A percentile compares a stretch with the other conserved stretches of the same genome.
Conservation (phyloP, 2,113 vertebrate species). For the Globicephala melas region DNA sequence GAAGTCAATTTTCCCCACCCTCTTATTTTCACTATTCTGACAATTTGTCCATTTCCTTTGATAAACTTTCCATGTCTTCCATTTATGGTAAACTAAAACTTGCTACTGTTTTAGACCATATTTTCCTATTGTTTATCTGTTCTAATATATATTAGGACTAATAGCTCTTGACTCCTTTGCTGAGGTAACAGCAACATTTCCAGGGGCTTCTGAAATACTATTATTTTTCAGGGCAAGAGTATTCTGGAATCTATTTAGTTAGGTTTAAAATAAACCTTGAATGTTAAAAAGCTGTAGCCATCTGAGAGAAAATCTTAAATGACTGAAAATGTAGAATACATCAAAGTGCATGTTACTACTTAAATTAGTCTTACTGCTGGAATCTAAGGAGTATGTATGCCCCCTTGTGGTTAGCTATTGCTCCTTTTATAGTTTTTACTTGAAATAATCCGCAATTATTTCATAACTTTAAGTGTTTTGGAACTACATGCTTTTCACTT, state of each 20-base stretch:
- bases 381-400: conserved; percentile 63
- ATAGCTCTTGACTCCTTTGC: conserved; percentile 62
- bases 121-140: conserved; percentile 48
- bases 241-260: conserved; percentile 46
- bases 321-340: conserved; percentile 43
- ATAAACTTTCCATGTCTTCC: conserved; percentile 63
- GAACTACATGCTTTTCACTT: conserved; percentile 36
- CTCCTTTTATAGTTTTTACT: conserved; percentile 72
- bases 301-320: conserved; percentile 53
- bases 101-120: conserved; percentile 57
- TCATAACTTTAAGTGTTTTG: conserved; percentile 39
- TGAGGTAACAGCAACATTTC: conserved; percentile 51
- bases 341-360: conserved; percentile 59
- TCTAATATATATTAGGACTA: conserved; percentile 61
- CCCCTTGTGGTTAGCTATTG: conserved; percentile 70
- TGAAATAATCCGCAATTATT: conserved; percentile 12
- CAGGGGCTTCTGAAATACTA: conserved; percentile 55
- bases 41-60: conserved; percentile 52
- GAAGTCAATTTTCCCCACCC: neutral
- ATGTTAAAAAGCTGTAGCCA: conserved; percentile 42
- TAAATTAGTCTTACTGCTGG: conserved; percentile 72
- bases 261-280: conserved; percentile 39
- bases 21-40: conserved; percentile 66
- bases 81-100: conserved; percentile 67
- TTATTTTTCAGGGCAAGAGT: conserved; percentile 34